Evolutionary conservation across 2,797 vertebrate species (phyloP), one percentile per base, ranked within the genome.

Genomic region (Lycodopsis pacificus): DNA sequence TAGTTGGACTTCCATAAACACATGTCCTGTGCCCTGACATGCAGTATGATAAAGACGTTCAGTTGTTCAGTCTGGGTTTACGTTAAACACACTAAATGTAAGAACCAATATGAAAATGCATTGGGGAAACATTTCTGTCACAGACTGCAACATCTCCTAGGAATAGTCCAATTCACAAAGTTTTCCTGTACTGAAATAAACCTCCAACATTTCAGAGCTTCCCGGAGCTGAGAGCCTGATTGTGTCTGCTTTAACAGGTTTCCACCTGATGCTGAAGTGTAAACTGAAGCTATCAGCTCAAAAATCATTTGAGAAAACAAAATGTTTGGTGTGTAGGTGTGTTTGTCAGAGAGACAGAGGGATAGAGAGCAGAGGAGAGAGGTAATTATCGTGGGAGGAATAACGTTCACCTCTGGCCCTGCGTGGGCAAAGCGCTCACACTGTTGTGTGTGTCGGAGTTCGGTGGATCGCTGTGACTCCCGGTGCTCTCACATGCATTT

Each of bases 381-480:
- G 82, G 89, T 90, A 91, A 93, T 93, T 91, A 89, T 65, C 42
- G 92, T 92, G 90, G 92, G 92, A 91, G 92, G 91, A 89, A 80
- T 75, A 87, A 49, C 57, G 69, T 73, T 88, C 85, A 93, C 90
- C 92, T 84, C 79, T 90, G 79, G 81, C 86, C 88, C 67, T 75
- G 88, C 83, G 92, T 93, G 89, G 92, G 90, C 71, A 73, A 73
- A 69, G 67, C n/a, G 78, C 77, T 88, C 59, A 51, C 80, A 64
- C 82, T 83, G 79, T 77, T 71, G 58, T 65, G 69, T 68, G 73
- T 32, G 71, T 86, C 22, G 71, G 42, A 64, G 83, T 76, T 79
- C 84, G 77, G 85, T 65, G 80, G 83, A 89, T 88, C 63, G 70
- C 73, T 83, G 83, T 62, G 86, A 86, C 86, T 90, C 79, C 80